Evolutionary conservation across 2,113 vertebrate genomes (phyloP).

Genomic region (Callaeas wilsoni): DNA sequence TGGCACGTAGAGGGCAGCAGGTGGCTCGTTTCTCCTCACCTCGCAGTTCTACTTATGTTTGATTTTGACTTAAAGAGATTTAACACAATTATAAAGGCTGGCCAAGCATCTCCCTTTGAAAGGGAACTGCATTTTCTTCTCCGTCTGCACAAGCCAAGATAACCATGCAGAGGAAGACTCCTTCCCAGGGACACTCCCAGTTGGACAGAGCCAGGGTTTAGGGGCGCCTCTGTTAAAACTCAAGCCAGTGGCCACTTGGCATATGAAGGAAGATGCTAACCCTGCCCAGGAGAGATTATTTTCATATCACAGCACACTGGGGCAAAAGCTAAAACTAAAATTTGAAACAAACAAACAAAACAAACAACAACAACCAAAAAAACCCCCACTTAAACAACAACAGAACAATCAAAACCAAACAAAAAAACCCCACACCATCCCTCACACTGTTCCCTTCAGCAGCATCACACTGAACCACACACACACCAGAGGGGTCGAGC

Average conservation of each 20-base stretch:
- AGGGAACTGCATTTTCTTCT: background rate
- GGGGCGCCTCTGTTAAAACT: background rate
- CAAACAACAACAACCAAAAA: no score
- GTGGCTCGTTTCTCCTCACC: background rate
- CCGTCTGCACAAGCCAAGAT: background rate
- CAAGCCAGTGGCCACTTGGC: background rate
- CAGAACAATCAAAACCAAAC: background rate
- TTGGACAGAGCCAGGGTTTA: background rate
- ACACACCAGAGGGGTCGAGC: background rate
- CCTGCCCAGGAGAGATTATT: background rate
- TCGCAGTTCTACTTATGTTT: background rate
- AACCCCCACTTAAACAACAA: background rate
- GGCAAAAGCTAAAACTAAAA: background rate
- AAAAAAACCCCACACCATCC: background rate
- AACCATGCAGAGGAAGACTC: background rate
- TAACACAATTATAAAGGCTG: background rate
- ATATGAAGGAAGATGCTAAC: background rate
- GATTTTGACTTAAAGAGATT: background rate
- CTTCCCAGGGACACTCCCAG: constrained; percentile 1
- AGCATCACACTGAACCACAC: fast-evolving
- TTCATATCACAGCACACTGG: background rate
- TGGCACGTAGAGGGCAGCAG: background rate
- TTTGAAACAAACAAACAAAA: background rate
- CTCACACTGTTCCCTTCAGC: background rate
- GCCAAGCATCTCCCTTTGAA: background rate